Evolutionary conservation across 2,888 invertebrate genomes (phyloP), one percentile per base, ranked within the genome.

Genomic region (Thera britannica): DNA sequence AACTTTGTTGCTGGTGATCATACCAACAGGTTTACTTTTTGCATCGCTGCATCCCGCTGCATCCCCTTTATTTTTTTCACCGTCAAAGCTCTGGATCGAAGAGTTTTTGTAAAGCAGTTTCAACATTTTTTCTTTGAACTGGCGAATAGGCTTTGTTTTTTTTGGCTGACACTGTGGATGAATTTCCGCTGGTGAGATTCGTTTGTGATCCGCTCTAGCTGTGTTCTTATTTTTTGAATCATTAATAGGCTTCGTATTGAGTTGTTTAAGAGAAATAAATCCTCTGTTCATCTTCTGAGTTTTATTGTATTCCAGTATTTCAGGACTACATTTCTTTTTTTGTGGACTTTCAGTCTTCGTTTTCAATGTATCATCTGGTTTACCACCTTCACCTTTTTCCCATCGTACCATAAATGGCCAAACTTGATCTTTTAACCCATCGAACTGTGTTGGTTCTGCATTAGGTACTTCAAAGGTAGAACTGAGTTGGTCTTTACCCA

Each of bases 361-460:
- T 63, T 58, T 63, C 0, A 61, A 35, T 41, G 44, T 62, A 51
- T 52, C 36, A 8, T 54, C 56, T 59, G 2, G 62, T 41, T 54
- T 58, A 56, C 9, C 4, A 23, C 36, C 48, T 52, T 64, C 58
- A 46, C 68, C 57, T 56, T 68, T 67, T 65, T 69, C 70, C 92
- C 92, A 92, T 35, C 82, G 78, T 23, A 75, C 52, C 92, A 92
- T 92, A 76, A 86, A 92, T 34, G 91, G 92, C 92, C 92, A 92
- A 62, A 90, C 82, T 23, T 86, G 83, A 68, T 86, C 72, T 58
- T 88, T 80, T 73, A 90, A 78, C 2, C 89, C 90, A 58, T 78
- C 58, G 67, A 90, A 90, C 69, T 93, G 90, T 2, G 83, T 80
- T 46, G 80, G 72, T 44, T 86, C 84, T 71, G 77, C 75, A 67